Evolutionary conservation across 2,113 vertebrate genomes (phyloP), one percentile per base, ranked within the genome.

Genomic region (Plotosus lineatus): DNA sequence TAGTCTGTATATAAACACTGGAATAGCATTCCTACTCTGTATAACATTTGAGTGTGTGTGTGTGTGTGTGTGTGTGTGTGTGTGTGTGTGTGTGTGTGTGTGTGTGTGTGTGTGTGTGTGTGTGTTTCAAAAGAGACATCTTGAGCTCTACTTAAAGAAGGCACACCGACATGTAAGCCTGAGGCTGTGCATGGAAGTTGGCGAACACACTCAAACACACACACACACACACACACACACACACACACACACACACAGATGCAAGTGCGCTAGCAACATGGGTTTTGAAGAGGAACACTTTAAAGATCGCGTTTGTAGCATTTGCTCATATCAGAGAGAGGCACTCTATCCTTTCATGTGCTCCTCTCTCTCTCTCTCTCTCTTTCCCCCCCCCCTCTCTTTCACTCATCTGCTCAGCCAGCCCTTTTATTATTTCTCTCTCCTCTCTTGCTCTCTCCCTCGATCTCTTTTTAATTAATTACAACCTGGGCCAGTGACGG

Each of bases 381-480:
- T 76, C 44, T 60, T 68, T 72, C 74, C 28, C 78, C 69, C 72
- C 44, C 55, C 69, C 72, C 71, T 74, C 68, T 65, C 80, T 79
- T 78, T 75, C 81, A 78, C 87, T 85, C 79, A 74, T 83, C 83
- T 69, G 76, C 77, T 80, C 82, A 73, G 75, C 82, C 86, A 85
- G 85, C 83, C 79, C 87, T 84, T 86, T 84, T 86, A 86, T 88
- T 86, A 83, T 87, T 86, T 87, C 83, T 86, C 81, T 83, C 83
- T 74, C 83, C 79, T 82, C 80, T 69, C 76, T 73, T 75, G 61
- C 79, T 75, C 79, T 83, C 74, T 78, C 78, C 38, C 63, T 68
- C 82, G 84, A 86, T 87, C 84, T 94, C 94, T 94, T 94, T 95
- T 95, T 94, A 95, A 95, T 95, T 96, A 95, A 96, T 95, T 95